Evolutionary conservation across 2,888 invertebrate genomes (phyloP).

Genomic region (Empis livida): DNA sequence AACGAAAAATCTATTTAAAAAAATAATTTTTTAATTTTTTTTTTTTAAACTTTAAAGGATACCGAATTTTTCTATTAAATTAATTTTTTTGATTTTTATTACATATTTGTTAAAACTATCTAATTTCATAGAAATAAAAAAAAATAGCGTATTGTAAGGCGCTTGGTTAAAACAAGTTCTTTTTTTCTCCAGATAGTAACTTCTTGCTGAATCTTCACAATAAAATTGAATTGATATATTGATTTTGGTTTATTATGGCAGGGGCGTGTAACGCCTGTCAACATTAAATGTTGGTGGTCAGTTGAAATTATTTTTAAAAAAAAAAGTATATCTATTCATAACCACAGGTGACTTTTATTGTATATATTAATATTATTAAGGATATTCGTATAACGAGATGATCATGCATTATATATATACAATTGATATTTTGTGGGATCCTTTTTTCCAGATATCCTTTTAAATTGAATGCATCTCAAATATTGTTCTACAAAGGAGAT

Average conservation of each 20-base stretch:
- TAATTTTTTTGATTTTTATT: no score
- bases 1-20: neutral
- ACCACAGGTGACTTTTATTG: no score
- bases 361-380: neutral
- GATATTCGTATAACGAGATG: neutral
- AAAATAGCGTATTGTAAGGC: conserved; percentile 6
- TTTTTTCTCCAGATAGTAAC: conserved; percentile 6
- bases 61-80: no score
- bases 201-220: conserved; percentile 12
- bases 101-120: no score
- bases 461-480: neutral
- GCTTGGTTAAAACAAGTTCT: conserved; percentile 9
- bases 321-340: no score
- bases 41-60: no score
- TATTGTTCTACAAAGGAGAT: neutral
- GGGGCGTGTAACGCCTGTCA: conserved; percentile 36
- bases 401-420: no score
- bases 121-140: no score
- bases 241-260: conserved; percentile 31
- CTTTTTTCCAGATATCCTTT: neutral
- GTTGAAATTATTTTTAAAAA: no score
- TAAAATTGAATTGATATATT: conserved; percentile 17
- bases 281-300: conserved; percentile 37
- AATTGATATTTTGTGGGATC: no score
- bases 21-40: no score